Evolutionary conservation across 2,113 vertebrate genomes (phyloP), one percentile per base, ranked within the genome.

Genomic region (Vireo altiloquus): DNA sequence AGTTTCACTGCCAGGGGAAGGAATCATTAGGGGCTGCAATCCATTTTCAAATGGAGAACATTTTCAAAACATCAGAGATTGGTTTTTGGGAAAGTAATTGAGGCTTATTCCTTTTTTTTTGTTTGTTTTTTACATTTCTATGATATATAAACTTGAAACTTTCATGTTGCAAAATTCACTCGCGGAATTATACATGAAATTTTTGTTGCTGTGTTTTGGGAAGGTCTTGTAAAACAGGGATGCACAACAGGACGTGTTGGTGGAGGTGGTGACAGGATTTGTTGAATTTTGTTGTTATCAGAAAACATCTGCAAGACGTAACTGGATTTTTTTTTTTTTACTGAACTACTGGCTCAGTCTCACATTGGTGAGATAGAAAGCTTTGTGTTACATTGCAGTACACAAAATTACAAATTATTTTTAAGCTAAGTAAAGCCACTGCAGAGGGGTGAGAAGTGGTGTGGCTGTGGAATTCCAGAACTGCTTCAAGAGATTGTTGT

Each of bases 221-320:
- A 18, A 28, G 1, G 1, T 21, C 15, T 37, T 10, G 2, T 0
- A 37, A 21, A 49, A 21, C 2, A 10, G 6, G 18, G 63, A 2
- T 25, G 50, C 59, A 11, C 23, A 31, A 4, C 54, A 49, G 65
- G 59, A 31, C 24, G 25, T 46, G 1, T 42, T 21, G 39, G 4
- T 49, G 63, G 57, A 35, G 24, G 27, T 10, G 35, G 13, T 49
- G 15, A 8, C 46, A 28, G 39, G 13, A 23, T 20, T 28, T 52
- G 35, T 4, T 46, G 56, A 25, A 42, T 54, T 82, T 42, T 66
- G 9, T 47, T 57, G 10, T 37, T 47, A 13, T 14, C 27, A 69
- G 28, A 24, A 77, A 77, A 46, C 2, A 1, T 10, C 39, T 42
- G 4, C 17, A 27, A 20, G 13, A 7, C 12, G 3, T 25, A 44